Evolutionary conservation across 1,140 invertebrate species (phyloP).

Genomic region (Zaprionus vittiger): DNA sequence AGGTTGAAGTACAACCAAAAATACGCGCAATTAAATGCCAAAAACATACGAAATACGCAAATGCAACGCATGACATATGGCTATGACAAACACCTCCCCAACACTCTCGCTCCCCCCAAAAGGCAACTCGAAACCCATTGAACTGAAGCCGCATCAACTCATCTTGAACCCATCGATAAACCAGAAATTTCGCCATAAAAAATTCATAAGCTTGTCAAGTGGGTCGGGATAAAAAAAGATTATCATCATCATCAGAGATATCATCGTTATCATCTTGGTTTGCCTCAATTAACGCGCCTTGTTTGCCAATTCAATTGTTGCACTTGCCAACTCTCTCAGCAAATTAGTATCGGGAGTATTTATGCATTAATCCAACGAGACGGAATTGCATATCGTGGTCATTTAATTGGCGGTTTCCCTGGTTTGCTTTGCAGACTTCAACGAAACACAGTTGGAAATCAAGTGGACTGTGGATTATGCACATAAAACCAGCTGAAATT

Average conservation of each 20-base stretch:
- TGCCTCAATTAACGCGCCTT: conserved; percentile 49
- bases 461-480: not conserved
- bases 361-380: conserved; percentile 33
- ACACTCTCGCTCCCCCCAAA: not conserved
- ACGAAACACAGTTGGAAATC: not conserved
- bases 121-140: conserved; percentile 30
- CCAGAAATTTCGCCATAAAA: conserved; percentile 45
- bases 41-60: conserved; percentile 45
- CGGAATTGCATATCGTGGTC: conserved; percentile 23
- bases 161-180: conserved; percentile 19
- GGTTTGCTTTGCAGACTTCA: not conserved
- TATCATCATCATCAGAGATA: not conserved
- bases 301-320: conserved; percentile 27
- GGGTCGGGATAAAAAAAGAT: conserved; percentile 16
- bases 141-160: not conserved
- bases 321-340: conserved; percentile 1
- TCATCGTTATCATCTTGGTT: conserved; percentile 8
- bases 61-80: conserved; percentile 42
- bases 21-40: conserved; percentile 64
- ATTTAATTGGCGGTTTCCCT: conserved; percentile 40
- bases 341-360: conserved; percentile 9
- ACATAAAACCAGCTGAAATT: not conserved
- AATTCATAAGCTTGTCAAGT: conserved; percentile 54
- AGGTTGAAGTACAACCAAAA: conserved; percentile 5
- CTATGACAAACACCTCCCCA: conserved; percentile 23